Evolutionary conservation across 2,113 vertebrate genomes (phyloP), one percentile per base, ranked within the genome.

Genomic region (Psilopsiagon aurifrons): DNA sequence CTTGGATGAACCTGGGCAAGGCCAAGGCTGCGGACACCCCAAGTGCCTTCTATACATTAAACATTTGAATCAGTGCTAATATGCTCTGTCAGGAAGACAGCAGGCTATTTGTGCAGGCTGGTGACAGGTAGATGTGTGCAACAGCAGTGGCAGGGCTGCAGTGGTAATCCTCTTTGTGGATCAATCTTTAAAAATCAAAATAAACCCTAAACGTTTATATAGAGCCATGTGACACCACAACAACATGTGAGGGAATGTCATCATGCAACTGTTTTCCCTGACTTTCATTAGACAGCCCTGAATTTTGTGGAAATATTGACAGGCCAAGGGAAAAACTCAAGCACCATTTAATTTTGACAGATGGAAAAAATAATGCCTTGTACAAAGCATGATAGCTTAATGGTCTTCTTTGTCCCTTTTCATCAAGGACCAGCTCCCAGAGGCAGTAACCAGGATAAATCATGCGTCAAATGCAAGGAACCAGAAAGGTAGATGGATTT

Each of bases 141-240:
- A 80, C n/a, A 77, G 37, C 75, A 88, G 68, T 41, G 75, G 69
- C 44, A 71, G 67, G 22, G 57, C 86, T 91, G 70, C 83, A 3
- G 55, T 74, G 63, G 76, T 86, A 94, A 96, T 90, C 59, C 64
- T 93, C 83, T 94, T 90, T 63, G 59, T 70, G 85, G 68, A 90
- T 94, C 94, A 81, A 79, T 86, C 75, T 91, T 94, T 43, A 83
- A 74, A 94, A 95, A 80, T 66, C 2, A 54, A 71, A 60, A 60
- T 79, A 68, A 47, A 27, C 35, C 33, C 33, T 33, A 66, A 57
- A 70, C 3, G 13, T 31, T 54, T 79, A 25, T 46, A 78, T 51
- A 80, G 68, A 92, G 76, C 64, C 22, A 28, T 73, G 54, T 62
- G 70, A 88, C 90, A 90, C 68, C n/a, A 63, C 6, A 41, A 86